Conservation (phyloP, 2,113 vertebrate species). For the Datnioides undecimradiatus region DNA sequence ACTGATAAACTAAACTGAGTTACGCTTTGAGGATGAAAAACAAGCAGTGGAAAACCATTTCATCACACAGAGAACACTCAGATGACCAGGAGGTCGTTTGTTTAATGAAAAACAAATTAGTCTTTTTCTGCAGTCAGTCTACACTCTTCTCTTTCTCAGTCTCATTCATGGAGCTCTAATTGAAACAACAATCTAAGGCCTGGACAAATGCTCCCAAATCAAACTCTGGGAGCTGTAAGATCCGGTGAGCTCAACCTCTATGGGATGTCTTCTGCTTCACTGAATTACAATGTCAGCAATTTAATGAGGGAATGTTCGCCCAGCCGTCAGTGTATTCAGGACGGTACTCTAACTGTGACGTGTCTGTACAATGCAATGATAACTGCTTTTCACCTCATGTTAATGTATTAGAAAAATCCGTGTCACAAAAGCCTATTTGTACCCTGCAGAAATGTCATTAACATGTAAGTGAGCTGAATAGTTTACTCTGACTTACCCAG, state of each 20-base stretch:
- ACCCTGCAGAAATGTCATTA: background rate
- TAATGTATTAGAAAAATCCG: too few species aligned
- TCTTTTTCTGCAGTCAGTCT: background rate
- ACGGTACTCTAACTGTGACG: background rate
- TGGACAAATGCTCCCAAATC: background rate
- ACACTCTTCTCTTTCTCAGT: background rate
- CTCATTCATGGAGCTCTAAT: background rate
- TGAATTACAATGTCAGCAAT: slow-evolving; percentile 23
- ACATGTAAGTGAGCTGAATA: background rate
- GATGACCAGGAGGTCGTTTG: background rate
- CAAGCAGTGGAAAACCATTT: background rate
- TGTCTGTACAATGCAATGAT: background rate
- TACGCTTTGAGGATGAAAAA: background rate
- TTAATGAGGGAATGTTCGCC: background rate
- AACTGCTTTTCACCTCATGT: too few species aligned
- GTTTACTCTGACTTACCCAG: slow-evolving; percentile 85
- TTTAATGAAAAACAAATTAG: slow-evolving; percentile 2
- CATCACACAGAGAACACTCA: background rate
- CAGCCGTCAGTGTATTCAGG: background rate
- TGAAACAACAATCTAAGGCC: background rate
- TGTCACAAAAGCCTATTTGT: background rate
- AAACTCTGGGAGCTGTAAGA: background rate
- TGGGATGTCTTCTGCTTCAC: slow-evolving; percentile 14
- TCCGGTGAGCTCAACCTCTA: background rate
- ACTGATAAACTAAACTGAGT: background rate